Percentiles rank a stretch among this genome's conserved stretches.
These are phyloP conservation scores for Forficula auricularia DNA, from an alignment of 1,140 invertebrate species.

Conservation along the genomic window DNA sequence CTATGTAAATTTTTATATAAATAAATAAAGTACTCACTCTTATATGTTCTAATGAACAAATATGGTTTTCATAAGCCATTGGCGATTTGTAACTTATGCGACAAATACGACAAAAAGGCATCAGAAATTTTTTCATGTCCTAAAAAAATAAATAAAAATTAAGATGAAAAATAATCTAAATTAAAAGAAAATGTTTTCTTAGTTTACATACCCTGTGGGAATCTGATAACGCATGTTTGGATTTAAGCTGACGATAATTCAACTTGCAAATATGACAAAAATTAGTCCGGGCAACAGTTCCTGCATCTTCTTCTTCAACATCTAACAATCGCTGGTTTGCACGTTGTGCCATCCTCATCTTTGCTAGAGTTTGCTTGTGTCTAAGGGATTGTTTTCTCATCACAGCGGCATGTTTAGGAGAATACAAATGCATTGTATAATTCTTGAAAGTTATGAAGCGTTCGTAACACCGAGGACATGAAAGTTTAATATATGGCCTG, in stretches of 20 bases:
- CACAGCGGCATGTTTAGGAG: conserved; percentile 43
- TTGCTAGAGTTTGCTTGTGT: conserved; percentile 47
- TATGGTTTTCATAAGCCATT: conserved; percentile 63
- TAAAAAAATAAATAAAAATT: conserved; percentile 22
- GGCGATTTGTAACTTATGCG: conserved; percentile 54
- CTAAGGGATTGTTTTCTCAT: conserved; percentile 50
- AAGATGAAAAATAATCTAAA: conserved; percentile 1
- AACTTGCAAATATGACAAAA: conserved; percentile 63
- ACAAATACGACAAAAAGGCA: conserved; percentile 55
- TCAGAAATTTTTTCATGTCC: conserved; percentile 63
- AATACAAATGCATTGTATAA: conserved; percentile 50
- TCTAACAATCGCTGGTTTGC: conserved; percentile 50
- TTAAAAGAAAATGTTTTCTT: background rate
- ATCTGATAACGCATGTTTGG: conserved; percentile 52
- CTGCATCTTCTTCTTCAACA: conserved; percentile 44
- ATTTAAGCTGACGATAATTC: conserved; percentile 56
- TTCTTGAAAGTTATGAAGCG: conserved; percentile 53
- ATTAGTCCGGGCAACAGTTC: conserved; percentile 36
- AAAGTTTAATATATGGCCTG: conserved; percentile 43
- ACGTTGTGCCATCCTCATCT: conserved; percentile 54
- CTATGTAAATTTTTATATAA: conserved; percentile 2
- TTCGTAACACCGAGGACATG: conserved; percentile 53
- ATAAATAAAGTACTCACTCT: conserved; percentile 34
- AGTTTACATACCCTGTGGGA: conserved; percentile 31
- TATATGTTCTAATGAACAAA: conserved; percentile 58